Evolutionary conservation across 2,888 invertebrate species (phyloP), one percentile per base, ranked within the genome.

Genomic region (Philopedon plagiatum): DNA sequence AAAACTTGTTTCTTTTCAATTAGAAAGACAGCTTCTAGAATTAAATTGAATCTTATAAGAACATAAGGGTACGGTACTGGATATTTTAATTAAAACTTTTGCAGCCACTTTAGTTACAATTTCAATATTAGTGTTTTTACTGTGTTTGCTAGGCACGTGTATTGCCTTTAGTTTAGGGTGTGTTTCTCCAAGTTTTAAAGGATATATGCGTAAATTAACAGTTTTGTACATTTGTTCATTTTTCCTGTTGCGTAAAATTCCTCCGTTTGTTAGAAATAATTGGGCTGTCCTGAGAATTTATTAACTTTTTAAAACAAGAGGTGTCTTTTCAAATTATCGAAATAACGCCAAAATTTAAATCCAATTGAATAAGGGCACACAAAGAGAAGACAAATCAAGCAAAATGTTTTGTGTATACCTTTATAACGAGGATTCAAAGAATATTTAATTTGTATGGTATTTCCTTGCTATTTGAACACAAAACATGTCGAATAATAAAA

Each of bases 281-380:
- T 11, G 21, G 9, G 0, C n/a, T 23, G n/a, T 19, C 11, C 9
- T 46, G 23, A n/a, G n/a, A 0, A n/a, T 29, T 51, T 51, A 15
- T 51, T 29, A 29, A 11, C 7, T 4, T 29, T 26, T 3, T 29
- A 26, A 51, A 29, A 29, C 26, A 51, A 29, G 29, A n/a, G 26
- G 9, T 8, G 8, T 51, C 51, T n/a, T 23, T 46, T 46, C 8
- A 51, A 51, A 51, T 29, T 51, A 13, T 51, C 26, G 51, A 7
- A 51, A 21, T 7, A 51, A 13, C 15, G 51, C n/a, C 49, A 29
- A 51, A 51, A 15, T n/a, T 51, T 51, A 51, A 29, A 51, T 51
- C 21, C 29, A 29, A 51, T 29, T 29, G 15, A 23, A 29, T 5
- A 15, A 21, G n/a, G 26, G n/a, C 15, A 29, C 29, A 51, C 13